phyloP scores from a whole-genome alignment of 2,113 vertebrate species.

The Tiliqua scincoides region DNA sequence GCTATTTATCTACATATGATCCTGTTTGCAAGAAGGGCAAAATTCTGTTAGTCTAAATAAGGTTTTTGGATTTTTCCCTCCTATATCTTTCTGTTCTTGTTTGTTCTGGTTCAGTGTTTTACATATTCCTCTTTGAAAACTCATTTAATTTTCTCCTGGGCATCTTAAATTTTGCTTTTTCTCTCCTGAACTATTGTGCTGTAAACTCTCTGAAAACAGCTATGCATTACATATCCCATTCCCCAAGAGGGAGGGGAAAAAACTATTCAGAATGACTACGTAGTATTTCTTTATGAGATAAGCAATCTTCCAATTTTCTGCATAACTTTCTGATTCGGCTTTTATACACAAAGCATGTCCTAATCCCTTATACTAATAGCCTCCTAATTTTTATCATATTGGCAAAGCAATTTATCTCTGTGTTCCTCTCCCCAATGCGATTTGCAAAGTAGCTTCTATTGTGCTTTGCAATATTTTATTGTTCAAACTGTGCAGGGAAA shows the following conservation, averaged over 20 bases:
- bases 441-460: background rate
- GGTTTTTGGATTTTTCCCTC: background rate
- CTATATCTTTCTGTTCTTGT: background rate
- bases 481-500: conserved; percentile 8
- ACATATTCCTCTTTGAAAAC: background rate
- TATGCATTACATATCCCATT: background rate
- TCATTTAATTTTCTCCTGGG: background rate
- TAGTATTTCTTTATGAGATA: background rate
- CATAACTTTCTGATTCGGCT: conserved; percentile 9
- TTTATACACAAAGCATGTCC: conserved; percentile 20
- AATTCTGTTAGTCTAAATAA: background rate
- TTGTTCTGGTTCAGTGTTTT: background rate
- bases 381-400: conserved; percentile 10
- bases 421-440: accelerated
- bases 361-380: conserved; percentile 44
- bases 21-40: background rate
- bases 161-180: background rate
- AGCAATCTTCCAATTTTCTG: conserved; percentile 39
- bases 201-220: background rate
- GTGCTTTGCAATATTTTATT: background rate
- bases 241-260: background rate
- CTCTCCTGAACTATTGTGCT: background rate
- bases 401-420: accelerated
- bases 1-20: background rate
- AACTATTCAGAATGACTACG: background rate